Conservation (phyloP, 2,888 invertebrate species). For the Salpingus planirostris region DNA sequence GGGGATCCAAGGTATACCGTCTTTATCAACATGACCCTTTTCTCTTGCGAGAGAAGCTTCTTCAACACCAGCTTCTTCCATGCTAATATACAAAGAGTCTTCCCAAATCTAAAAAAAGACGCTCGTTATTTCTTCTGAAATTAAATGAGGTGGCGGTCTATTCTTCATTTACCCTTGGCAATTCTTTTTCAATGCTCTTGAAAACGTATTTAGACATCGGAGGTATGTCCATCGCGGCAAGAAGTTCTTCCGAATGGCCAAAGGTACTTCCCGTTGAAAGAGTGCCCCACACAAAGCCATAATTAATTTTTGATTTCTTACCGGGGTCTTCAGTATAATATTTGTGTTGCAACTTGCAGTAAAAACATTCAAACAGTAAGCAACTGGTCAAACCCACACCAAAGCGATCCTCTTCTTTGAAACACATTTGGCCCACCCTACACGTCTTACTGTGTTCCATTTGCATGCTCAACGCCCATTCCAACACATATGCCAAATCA, state of each 20-base stretch:
- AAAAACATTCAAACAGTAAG: not conserved
- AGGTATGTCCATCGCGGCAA: not conserved
- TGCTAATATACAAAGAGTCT: not conserved
- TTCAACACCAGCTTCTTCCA: constrained; percentile 11
- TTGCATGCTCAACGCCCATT: constrained; percentile 2
- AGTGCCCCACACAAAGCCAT: not conserved
- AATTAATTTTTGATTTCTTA: not conserved
- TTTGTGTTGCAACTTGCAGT: not conserved
- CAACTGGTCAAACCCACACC: not conserved
- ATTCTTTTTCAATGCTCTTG: not conserved
- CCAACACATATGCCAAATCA: not conserved
- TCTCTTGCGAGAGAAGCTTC: constrained; percentile 9
- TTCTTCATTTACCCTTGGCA: not conserved
- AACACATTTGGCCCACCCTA: not conserved
- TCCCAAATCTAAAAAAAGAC: not conserved
- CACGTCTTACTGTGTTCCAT: not conserved
- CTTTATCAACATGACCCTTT: constrained; percentile 7
- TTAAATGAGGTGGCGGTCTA: not conserved
- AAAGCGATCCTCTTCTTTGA: not conserved
- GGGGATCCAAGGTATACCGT: constrained; percentile 11
- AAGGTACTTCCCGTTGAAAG: not conserved
- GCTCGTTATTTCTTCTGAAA: no score
- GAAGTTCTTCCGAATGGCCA: not conserved
- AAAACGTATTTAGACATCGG: not conserved
- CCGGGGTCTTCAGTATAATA: not conserved